These are phyloP conservation scores for Perithous albicinctus DNA, from an alignment of 2,888 invertebrate species.

Conservation along the genomic window DNA sequence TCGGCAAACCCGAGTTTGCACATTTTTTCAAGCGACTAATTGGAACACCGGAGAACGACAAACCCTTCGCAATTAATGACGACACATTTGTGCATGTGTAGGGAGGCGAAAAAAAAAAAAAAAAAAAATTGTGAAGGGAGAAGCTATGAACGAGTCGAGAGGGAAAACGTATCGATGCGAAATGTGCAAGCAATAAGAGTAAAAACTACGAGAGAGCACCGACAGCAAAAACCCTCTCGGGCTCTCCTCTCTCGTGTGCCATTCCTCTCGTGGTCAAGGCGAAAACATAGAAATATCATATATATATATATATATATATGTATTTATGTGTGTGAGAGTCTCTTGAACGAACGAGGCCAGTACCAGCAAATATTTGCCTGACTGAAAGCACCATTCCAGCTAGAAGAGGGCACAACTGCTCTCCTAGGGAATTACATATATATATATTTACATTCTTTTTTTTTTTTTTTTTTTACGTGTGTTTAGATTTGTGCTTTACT, in stretches of 20 bases:
- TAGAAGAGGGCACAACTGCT: background rate
- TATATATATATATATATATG: conserved; percentile 8
- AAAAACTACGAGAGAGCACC: conserved; percentile 34
- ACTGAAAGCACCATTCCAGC: conserved; percentile 45
- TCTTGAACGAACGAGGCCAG: conserved; percentile 59
- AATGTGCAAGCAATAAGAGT: conserved; percentile 56
- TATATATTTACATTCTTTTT: background rate
- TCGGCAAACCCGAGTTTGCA: no score
- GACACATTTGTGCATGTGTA: background rate
- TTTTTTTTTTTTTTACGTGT: conserved; percentile 7
- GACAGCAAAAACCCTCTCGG: conserved; percentile 14
- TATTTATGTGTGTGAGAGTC: background rate
- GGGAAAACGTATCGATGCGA: conserved; percentile 61
- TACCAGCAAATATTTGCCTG: conserved; percentile 58
- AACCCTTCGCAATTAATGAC: conserved; percentile 52
- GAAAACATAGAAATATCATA: conserved; percentile 65
- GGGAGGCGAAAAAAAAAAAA: conserved; percentile 33
- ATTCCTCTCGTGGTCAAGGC: conserved; percentile 65
- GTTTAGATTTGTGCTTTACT: background rate
- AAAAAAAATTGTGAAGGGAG: conserved; percentile 39
- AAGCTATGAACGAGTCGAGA: conserved; percentile 20
- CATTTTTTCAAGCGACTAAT: conserved; percentile 50
- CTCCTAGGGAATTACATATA: background rate
- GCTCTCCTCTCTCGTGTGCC: conserved; percentile 35
- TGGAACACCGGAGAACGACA: conserved; percentile 10